Base-by-base conservation (phyloP, 2,797 vertebrate species). In the Apodemus agrarius region DNA sequence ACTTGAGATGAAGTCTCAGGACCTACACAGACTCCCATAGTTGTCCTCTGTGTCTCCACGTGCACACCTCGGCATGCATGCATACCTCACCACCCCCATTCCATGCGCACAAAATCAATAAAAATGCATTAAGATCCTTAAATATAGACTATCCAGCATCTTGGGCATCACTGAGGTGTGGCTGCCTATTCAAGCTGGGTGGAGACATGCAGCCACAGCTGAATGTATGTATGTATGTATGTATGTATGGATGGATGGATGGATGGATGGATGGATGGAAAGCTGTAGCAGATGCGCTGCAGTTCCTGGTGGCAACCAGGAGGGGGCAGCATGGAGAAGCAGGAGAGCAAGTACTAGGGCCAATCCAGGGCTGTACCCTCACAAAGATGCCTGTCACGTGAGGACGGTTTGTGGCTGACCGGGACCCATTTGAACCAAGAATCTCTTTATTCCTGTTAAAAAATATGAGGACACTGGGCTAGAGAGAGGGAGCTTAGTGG, bases 381-480 rank as follows among this genome's bases (percentile, higher is more conserved):
- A 16, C 17, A 9, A 11, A 21, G n/a, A n/a, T 14, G 21, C 63
- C 49, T 78, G 26, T 54, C 52, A 2, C 0, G 0, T 1, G 59
- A 52, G 43, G 57, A 7, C 22, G 7, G 21, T 7, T 29, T 57
- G 19, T 19, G 10, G 29, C 75, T 67, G 16, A 0, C 0, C 2
- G 19, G 74, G 49, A 90, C 26, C n/a, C 82, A 6, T 6, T 24
- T 0, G 19, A 40, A 69, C 90, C 88, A 96, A 99, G 99, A 98
- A 99, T 99, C 24, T 52, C 26, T 10, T 99, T 61, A 43, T 34
- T 61, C 87, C 98, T 99, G 95, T 99, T 99, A 37, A 52, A 80
- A 80, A 99, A 99, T 98, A 99, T 99, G 95, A 99, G 99, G 83
- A 98, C 98, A 0, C 98, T 99, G 84, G 98, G 22, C 34, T 72